A percentile compares a stretch with the other conserved stretches of the same genome.
These are phyloP conservation scores for Melanotaenia pygmaea DNA, from an alignment of 2,797 vertebrate species.

Conservation along the genomic window DNA sequence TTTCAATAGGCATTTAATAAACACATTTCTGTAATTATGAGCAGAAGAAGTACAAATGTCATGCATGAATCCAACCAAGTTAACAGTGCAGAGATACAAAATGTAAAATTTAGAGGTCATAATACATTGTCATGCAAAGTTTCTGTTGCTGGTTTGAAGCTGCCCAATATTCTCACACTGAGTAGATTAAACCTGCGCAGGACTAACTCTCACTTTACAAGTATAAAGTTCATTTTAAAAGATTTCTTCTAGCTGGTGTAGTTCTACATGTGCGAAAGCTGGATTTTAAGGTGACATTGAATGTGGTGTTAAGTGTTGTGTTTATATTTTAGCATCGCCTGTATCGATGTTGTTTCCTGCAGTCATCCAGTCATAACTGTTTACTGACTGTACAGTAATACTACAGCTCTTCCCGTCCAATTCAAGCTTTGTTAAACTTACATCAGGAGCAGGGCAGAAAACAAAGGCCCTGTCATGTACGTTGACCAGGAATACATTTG, in stretches of 20 bases:
- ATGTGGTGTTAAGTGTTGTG: too few relatives aligned
- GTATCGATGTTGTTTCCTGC: neutral
- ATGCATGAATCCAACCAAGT: conserved; percentile 19
- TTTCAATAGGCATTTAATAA: conserved; percentile 46
- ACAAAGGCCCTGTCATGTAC: neutral
- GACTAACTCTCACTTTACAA: conserved; percentile 20
- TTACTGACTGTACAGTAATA: neutral
- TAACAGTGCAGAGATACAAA: conserved; percentile 18
- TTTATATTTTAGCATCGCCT: neutral
- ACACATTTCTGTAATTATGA: conserved; percentile 42
- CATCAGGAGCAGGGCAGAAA: neutral
- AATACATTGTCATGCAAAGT: neutral
- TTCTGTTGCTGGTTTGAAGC: neutral
- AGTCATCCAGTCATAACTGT: neutral
- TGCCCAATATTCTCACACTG: conserved; percentile 14
- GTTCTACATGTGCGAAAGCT: neutral
- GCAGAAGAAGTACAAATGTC: conserved; percentile 45
- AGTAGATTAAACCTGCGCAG: conserved; percentile 25
- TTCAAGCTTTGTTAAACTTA: conserved; percentile 4
- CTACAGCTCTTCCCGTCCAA: neutral
- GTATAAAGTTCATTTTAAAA: neutral
- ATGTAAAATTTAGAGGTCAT: neutral
- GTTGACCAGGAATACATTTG: neutral
- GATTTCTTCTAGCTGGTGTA: neutral
- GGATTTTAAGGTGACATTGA: conserved; percentile 3